A percentile compares a stretch with the other conserved stretches of the same genome.
Conservation (phyloP, 2,888 invertebrate species). For the Cinara cedri region DNA sequence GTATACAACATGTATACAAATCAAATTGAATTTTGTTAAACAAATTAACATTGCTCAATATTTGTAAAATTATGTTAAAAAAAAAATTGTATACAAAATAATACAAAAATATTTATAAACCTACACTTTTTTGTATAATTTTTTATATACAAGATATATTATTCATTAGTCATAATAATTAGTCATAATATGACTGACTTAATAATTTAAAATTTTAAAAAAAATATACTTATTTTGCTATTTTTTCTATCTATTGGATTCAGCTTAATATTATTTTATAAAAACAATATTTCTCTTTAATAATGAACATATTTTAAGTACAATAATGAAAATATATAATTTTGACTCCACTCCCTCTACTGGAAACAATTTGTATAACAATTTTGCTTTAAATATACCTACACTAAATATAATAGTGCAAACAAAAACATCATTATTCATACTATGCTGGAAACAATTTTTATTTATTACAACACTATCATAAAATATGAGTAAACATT, state of each 20-base stretch:
- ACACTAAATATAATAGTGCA: not conserved
- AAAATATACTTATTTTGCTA: not conserved
- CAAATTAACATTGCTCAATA: constrained; percentile 43
- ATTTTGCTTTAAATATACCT: constrained; percentile 1
- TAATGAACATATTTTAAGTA: no score
- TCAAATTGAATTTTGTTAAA: constrained; percentile 7
- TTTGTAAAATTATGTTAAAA: constrained; percentile 33
- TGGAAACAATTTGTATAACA: no score
- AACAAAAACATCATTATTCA: not conserved
- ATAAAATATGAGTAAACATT: not conserved
- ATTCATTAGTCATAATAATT: constrained; percentile 8
- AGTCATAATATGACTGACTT: not conserved
- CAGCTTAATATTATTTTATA: not conserved
- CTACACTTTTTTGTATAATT: constrained; percentile 1
- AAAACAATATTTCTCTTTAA: not conserved
- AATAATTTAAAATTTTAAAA: not conserved
- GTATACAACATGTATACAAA: constrained; percentile 26
- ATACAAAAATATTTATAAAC: constrained; percentile 36
- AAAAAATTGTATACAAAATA: constrained; percentile 24
- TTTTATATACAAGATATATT: constrained; percentile 31
- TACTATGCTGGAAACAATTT: no score
- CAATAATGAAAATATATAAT: no score
- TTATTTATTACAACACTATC: no score
- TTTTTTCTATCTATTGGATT: constrained; percentile 15
- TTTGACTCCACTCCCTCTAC: no score